These are phyloP conservation scores for Marasmarcha lunaedactyla DNA, from an alignment of 2,888 invertebrate genomes.

Conservation along the genomic window DNA sequence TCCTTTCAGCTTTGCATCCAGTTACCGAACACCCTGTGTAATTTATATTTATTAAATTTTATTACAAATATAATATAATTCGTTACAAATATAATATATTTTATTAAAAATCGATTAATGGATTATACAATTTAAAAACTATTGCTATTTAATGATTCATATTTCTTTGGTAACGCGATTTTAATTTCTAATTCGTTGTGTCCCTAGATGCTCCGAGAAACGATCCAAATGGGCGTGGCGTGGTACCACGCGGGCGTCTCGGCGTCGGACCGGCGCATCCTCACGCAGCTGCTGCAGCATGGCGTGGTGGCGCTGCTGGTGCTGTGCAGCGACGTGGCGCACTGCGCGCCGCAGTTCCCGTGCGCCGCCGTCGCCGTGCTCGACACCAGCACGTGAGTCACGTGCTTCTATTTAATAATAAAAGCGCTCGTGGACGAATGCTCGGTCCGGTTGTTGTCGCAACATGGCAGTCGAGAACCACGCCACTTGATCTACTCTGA, in stretches of 20 bases:
- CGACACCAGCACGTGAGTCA: slow-evolving; percentile 83
- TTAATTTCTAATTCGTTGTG: too few species aligned
- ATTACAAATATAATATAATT: background rate
- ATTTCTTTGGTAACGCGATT: too few species aligned
- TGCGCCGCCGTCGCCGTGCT: slow-evolving; percentile 96
- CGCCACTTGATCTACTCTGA: too few species aligned
- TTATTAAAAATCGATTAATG: background rate
- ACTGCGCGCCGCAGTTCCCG: slow-evolving; percentile 81
- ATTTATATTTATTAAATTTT: background rate
- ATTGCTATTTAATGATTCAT: too few species aligned
- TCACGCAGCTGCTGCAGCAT: slow-evolving; percentile 93
- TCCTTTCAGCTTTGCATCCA: too few species aligned
- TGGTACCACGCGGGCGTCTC: slow-evolving; percentile 96
- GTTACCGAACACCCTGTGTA: too few species aligned
- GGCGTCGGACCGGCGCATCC: slow-evolving; percentile 85
- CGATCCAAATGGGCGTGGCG: slow-evolving; percentile 94
- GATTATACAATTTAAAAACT: too few species aligned
- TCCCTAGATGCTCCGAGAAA: slow-evolving; percentile 84
- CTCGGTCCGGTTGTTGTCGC: too few species aligned
- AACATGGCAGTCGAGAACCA: too few species aligned
- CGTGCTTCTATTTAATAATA: background rate
- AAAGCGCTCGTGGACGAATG: too few species aligned
- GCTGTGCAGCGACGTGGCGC: slow-evolving; percentile 90
- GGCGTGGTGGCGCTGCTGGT: slow-evolving; percentile 93
- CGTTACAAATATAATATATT: background rate